These are phyloP conservation scores for Colostygia pectinataria DNA, from an alignment of 2,888 invertebrate species.

Conservation along the genomic window DNA sequence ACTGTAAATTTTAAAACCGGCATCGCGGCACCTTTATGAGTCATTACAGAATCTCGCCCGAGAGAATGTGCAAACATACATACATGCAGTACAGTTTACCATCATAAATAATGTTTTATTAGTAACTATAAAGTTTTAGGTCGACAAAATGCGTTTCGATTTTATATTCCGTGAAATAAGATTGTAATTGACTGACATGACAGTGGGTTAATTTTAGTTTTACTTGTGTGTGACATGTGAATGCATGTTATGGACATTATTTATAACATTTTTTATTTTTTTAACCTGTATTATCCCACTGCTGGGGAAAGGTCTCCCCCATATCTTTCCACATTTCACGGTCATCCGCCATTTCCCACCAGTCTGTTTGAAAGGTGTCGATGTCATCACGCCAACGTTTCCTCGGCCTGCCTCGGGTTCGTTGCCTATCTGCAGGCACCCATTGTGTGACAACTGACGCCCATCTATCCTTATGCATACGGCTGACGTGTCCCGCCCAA, in stretches of 20 bases:
- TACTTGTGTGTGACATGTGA: constrained; percentile 8
- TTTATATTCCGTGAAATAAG: constrained; percentile 33
- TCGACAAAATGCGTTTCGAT: constrained; percentile 46
- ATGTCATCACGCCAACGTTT: too few relatives aligned
- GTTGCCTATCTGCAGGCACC: too few relatives aligned
- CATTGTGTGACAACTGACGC: too few relatives aligned
- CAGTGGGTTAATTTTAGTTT: constrained; percentile 12
- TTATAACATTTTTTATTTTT: constrained; percentile 3
- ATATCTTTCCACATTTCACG: too few relatives aligned
- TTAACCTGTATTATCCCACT: too few relatives aligned
- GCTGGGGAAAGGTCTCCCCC: too few relatives aligned
- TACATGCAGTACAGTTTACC: constrained; percentile 37
- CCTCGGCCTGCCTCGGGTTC: too few relatives aligned
- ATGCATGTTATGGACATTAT: constrained; percentile 3
- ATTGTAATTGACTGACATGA: constrained; percentile 24
- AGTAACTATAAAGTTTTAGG: constrained; percentile 54
- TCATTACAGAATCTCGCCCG: constrained; percentile 49
- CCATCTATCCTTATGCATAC: too few relatives aligned
- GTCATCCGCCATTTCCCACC: too few relatives aligned
- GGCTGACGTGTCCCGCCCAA: too few relatives aligned
- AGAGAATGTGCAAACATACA: constrained; percentile 58
- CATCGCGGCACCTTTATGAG: constrained; percentile 55
- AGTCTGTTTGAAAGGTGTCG: too few relatives aligned
- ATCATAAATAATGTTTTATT: constrained; percentile 61
- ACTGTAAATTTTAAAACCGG: constrained; percentile 45